These are phyloP conservation scores for Patella caerulea DNA, from an alignment of 2,888 invertebrate genomes.

Conservation along the genomic window DNA sequence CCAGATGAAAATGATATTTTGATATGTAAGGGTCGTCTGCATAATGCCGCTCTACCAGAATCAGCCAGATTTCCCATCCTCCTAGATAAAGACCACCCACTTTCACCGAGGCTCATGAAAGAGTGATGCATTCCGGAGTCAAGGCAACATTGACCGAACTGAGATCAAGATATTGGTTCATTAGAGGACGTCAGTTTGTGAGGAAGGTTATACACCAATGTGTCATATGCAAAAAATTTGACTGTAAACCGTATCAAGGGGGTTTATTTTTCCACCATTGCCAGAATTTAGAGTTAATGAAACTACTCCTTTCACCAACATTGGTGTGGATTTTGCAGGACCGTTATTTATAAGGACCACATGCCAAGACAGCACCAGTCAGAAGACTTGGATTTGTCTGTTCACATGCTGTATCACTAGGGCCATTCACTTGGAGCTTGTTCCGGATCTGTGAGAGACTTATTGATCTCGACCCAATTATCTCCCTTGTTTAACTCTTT, in stretches of 20 bases:
- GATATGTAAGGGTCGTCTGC: not conserved
- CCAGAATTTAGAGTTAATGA: not conserved
- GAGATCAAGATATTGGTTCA: not conserved
- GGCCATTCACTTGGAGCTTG: not conserved
- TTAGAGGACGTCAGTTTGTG: not conserved
- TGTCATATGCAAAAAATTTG: not conserved
- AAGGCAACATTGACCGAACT: not conserved
- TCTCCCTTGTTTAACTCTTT: too few species aligned
- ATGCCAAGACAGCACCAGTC: too few species aligned
- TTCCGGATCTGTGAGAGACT: not conserved
- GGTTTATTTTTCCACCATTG: not conserved
- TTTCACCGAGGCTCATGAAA: not conserved
- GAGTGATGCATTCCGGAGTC: not conserved
- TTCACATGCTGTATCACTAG: not conserved
- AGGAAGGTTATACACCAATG: not conserved
- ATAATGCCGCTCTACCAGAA: not conserved
- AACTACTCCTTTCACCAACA: not conserved
- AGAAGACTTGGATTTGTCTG: not conserved
- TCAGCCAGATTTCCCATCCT: not conserved
- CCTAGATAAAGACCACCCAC: not conserved
- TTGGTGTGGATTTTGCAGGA: not conserved
- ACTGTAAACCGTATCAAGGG: not conserved
- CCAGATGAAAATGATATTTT: not conserved
- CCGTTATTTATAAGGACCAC: not conserved
- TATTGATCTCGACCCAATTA: too few species aligned